Evolutionary conservation across 1,140 invertebrate genomes (phyloP).

Genomic region (Diabrotica undecimpunctata): DNA sequence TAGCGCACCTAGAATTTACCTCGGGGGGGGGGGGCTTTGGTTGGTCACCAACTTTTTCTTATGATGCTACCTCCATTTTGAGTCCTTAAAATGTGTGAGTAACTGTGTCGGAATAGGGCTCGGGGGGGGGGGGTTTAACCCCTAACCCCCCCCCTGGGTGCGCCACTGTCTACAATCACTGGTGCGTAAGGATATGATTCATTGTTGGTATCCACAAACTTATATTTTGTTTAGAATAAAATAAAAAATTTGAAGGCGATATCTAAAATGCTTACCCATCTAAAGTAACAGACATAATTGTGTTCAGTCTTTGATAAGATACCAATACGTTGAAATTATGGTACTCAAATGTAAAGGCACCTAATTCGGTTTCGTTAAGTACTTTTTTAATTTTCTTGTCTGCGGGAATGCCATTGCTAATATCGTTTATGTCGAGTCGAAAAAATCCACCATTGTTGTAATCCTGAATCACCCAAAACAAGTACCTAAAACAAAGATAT

Average conservation of each 20-base stretch:
- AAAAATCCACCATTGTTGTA: conserved; percentile 64
- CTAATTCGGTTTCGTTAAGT: conserved; percentile 57
- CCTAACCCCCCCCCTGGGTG: too few relatives aligned
- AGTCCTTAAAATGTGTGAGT: too few relatives aligned
- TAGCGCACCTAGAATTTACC: too few relatives aligned
- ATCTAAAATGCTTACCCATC: conserved; percentile 61
- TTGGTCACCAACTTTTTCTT: too few relatives aligned
- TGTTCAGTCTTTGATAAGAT: conserved; percentile 68
- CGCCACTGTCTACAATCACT: too few relatives aligned
- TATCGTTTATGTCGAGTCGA: conserved; percentile 71
- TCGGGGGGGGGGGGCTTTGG: too few relatives aligned
- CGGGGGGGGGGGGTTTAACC: too few relatives aligned
- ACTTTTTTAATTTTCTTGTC: conserved; percentile 56
- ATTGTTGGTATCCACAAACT: too few relatives aligned
- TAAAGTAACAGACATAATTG: conserved; percentile 73
- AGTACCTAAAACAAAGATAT: conserved; percentile 56
- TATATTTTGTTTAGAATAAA: not conserved
- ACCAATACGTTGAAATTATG: conserved; percentile 77
- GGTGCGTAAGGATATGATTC: too few relatives aligned
- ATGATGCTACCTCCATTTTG: too few relatives aligned
- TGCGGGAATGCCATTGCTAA: conserved; percentile 63
- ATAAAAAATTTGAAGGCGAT: not conserved
- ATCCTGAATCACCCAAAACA: conserved; percentile 73
- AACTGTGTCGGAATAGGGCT: too few relatives aligned
- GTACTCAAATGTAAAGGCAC: conserved; percentile 76